A percentile compares a stretch with the other conserved stretches of the same genome.
These are phyloP conservation scores for Crocidura indochinensis DNA, from an alignment of 2,797 vertebrate genomes.

Conservation along the genomic window DNA sequence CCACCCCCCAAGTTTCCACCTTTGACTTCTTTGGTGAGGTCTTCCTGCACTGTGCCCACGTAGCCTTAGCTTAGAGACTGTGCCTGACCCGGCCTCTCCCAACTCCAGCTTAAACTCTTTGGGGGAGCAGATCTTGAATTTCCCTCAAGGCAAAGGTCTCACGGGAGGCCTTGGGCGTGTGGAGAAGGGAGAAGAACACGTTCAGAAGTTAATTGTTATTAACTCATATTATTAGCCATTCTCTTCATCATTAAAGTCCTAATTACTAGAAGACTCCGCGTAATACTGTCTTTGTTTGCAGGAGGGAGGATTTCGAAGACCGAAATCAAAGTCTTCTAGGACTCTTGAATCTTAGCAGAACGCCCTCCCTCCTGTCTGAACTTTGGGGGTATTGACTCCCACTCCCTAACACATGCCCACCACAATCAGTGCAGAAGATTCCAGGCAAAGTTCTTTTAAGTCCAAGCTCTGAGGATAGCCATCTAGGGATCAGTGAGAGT, in stretches of 20 bases:
- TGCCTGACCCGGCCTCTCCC: constrained; percentile 62
- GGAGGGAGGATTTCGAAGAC: constrained; percentile 93
- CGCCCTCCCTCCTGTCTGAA: neutral
- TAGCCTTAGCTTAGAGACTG: neutral
- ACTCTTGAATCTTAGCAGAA: constrained; percentile 68
- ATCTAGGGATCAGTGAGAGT: neutral
- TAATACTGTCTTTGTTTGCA: constrained; percentile 94
- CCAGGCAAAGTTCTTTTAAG: constrained; percentile 33
- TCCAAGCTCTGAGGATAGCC: neutral
- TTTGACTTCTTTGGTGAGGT: fast-evolving
- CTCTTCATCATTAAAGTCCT: constrained; percentile 74
- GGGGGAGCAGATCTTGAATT: constrained; percentile 94
- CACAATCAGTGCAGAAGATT: neutral
- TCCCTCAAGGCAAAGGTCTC: constrained; percentile 94
- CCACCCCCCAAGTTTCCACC: neutral
- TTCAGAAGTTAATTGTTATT: constrained; percentile 27
- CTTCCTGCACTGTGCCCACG: neutral
- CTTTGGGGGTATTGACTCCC: neutral
- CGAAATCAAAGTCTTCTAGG: constrained; percentile 90
- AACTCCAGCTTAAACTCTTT: constrained; percentile 90
- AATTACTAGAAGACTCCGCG: constrained; percentile 97
- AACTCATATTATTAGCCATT: neutral
- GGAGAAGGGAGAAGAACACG: constrained; percentile 90
- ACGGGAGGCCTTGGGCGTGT: constrained; percentile 94
- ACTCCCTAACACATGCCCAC: neutral